phyloP scores from a whole-genome alignment of 2,797 vertebrate species.

The Acrocephalus scirpaceus region DNA sequence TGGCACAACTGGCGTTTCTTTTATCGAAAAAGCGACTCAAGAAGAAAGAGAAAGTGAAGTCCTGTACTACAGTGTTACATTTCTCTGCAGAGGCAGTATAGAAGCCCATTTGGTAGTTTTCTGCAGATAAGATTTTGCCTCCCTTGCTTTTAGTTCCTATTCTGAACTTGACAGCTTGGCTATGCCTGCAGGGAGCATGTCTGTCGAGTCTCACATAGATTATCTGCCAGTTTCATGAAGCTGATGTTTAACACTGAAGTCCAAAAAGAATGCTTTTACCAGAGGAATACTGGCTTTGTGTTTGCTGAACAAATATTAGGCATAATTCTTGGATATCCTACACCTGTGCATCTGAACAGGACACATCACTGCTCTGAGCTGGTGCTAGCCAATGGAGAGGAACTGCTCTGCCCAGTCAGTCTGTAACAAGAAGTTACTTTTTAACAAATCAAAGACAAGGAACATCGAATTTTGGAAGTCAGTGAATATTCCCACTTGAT shows the following conservation, averaged over 20 bases:
- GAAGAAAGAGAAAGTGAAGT: neutral
- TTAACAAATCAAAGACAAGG: neutral
- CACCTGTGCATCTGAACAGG: neutral
- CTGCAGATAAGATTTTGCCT: neutral
- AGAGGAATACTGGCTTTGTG: neutral
- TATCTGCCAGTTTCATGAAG: neutral
- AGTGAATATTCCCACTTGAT: neutral
- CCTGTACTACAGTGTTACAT: neutral
- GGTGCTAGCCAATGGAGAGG: neutral
- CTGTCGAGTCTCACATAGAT: neutral
- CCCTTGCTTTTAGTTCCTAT: neutral
- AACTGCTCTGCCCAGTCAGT: neutral
- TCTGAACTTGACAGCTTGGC: neutral
- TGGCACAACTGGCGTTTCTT: neutral
- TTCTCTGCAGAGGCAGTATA: neutral
- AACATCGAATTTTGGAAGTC: neutral
- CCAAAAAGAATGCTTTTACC: neutral
- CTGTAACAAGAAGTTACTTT: neutral
- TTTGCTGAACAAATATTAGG: neutral
- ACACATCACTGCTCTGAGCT: neutral
- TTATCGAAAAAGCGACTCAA: rapidly evolving
- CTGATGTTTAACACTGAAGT: neutral
- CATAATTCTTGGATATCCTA: neutral
- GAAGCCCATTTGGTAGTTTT: neutral
- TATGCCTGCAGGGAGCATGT: neutral